Conservation (phyloP, 2,113 vertebrate species). For the Scortum barcoo region DNA sequence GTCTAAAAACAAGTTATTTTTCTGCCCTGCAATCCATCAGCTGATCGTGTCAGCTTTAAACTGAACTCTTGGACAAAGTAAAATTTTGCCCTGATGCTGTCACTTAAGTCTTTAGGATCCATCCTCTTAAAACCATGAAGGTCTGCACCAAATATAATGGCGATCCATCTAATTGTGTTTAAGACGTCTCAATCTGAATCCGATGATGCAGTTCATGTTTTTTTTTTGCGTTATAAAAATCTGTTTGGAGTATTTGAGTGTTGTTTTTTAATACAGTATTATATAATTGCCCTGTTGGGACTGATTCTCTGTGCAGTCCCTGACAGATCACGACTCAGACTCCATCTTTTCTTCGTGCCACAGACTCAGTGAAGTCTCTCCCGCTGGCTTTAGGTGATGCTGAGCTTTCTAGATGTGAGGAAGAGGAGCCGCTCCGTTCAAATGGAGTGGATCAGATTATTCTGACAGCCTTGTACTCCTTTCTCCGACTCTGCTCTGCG, state of each 20-base stretch:
- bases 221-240: background rate
- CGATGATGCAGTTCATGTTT: background rate
- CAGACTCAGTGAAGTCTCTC: slow-evolving; percentile 10
- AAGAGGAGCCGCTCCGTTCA: slow-evolving; percentile 6
- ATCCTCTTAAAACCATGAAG: too few relatives aligned
- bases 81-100: too few relatives aligned
- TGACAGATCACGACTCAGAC: background rate
- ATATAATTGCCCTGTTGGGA: too few relatives aligned
- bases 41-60: too few relatives aligned
- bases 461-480: slow-evolving; percentile 36
- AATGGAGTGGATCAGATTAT: slow-evolving; percentile 41
- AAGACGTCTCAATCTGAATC: too few relatives aligned
- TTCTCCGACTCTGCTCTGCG: background rate
- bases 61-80: too few relatives aligned
- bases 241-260: background rate
- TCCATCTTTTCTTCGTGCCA: slow-evolving; percentile 6
- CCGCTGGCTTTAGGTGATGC: slow-evolving; percentile 1
- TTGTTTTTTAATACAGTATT: too few relatives aligned
- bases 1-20: background rate
- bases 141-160: too few relatives aligned
- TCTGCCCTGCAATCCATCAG: too few relatives aligned
- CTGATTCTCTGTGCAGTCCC: background rate
- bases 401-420: slow-evolving; percentile 5
- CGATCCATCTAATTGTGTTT: too few relatives aligned
- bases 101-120: too few relatives aligned